Base-by-base conservation (phyloP, 2,888 invertebrate genomes). In the Perithous albicinctus region DNA sequence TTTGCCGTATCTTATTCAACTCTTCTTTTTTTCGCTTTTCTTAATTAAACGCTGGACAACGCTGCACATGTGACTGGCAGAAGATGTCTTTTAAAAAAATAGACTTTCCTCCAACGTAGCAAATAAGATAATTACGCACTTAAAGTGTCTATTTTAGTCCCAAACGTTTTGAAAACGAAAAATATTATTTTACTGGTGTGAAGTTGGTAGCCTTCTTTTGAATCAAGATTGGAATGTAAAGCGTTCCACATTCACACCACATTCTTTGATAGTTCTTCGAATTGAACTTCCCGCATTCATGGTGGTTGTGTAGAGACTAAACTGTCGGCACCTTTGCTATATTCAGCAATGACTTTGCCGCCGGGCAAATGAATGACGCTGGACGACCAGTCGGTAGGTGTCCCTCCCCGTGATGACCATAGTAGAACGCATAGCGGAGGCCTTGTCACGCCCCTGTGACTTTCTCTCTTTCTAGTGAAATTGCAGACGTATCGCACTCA, bases 381-480 rank as follows among this genome's bases (percentile, higher is more conserved):
- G 59, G 29, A 32, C 3, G 8, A 59, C 32, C 35, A 15, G 15
- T 18, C 3, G 59, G 18, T 18, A 15, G n/a, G 43, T 43, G 43
- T 18, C 32, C n/a, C 18, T 18, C 4, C 15, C 32, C 59, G 8
- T 15, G n/a, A 59, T 59, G 35, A 59, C 32, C 59, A 32, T 32
- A 2, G 29, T 63, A 26, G 63, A 63, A 54, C 32, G 15, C 59
- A 32, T 32, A 2, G 29, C 54, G 18, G 63, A 63, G 43, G 64
- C 72, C 59, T 43, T 35, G 63, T 72, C 78, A 63, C 54, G 54
- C 67, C 38, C 35, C 18, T 29, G 32, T 35, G 38, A 56, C 41
- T 35, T 59, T 59, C 32, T 59, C 59, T 32, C 59, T 32, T 59
- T 59, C 59, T 32, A 15, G 59, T 7, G 29, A 59, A 59, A 59